phyloP scores from a whole-genome alignment of 2,113 vertebrate genomes.

The Pollachius pollachius region DNA sequence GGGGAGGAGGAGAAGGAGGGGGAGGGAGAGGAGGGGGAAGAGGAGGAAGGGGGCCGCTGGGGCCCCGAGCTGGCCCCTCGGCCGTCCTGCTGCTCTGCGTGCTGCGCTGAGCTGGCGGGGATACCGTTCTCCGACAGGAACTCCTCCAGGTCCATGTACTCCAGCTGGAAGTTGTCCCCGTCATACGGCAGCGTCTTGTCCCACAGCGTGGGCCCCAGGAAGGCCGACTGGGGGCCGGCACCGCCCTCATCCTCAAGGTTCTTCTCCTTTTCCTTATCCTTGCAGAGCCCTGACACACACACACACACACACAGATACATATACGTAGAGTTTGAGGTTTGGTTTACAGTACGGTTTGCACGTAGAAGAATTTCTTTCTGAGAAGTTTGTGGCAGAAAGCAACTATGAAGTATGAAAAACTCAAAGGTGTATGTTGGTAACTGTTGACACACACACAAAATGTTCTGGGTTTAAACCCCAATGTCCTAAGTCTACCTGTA shows the following conservation, averaged over 20 bases:
- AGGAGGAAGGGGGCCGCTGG: no score
- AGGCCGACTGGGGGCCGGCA: constrained; percentile 87
- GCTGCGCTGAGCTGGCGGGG: constrained; percentile 85
- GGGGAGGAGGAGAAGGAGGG: constrained; percentile 66
- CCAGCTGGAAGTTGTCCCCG: constrained; percentile 95
- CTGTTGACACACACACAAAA: no score
- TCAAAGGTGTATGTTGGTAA: no score
- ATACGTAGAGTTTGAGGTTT: background rate
- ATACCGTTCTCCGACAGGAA: constrained; percentile 98
- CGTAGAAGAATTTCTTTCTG: background rate
- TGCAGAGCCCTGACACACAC: constrained; percentile 79
- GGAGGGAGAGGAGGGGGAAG: no score
- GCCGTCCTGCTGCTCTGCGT: constrained; percentile 18
- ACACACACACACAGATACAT: constrained; percentile 21
- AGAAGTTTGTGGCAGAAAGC: background rate
- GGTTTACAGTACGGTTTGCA: background rate
- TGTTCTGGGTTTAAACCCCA: no score
- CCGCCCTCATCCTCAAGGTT: constrained; percentile 89
- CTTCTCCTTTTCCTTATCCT: constrained; percentile 93
- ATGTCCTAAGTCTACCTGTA: no score
- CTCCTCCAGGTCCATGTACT: constrained; percentile 99
- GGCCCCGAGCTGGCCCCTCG: no score
- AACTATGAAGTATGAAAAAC: background rate
- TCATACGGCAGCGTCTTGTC: constrained; percentile 98
- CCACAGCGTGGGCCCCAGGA: constrained; percentile 96